Conservation (phyloP, 2,888 invertebrate species). For the Spatulosminthurus flaviceps region DNA sequence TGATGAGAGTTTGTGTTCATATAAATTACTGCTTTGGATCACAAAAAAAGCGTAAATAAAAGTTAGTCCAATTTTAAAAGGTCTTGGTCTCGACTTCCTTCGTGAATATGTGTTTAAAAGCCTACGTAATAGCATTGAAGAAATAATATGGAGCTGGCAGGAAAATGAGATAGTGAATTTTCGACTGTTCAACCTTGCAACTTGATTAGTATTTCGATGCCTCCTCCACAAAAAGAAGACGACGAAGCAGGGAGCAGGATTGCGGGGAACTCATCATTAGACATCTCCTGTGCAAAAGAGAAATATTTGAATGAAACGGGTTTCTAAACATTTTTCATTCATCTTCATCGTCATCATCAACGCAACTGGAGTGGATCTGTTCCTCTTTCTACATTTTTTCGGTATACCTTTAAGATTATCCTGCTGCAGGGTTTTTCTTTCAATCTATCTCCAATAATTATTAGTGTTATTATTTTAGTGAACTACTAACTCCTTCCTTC, state of each 20-base stretch:
- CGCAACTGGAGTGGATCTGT: not conserved
- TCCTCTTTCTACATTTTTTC: not conserved
- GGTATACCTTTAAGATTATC: not conserved
- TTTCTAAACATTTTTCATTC: not conserved
- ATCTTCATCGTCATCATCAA: not conserved
- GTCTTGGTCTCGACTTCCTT: too few relatives aligned
- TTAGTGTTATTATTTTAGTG: too few relatives aligned
- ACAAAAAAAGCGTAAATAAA: too few relatives aligned
- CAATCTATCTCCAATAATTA: not conserved
- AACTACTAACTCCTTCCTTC: too few relatives aligned
- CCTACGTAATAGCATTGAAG: conserved; percentile 2
- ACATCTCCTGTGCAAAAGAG: too few relatives aligned
- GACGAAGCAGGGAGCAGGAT: not conserved
- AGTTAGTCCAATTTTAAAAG: too few relatives aligned
- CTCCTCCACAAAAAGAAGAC: not conserved
- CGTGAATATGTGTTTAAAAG: not conserved
- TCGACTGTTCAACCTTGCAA: not conserved
- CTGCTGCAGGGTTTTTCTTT: not conserved
- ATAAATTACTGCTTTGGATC: too few relatives aligned
- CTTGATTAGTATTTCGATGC: conserved; percentile 9
- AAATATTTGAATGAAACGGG: not conserved
- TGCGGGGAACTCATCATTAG: not conserved
- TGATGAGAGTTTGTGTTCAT: too few relatives aligned
- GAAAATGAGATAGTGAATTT: not conserved
- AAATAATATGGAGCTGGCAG: not conserved